Conservation (phyloP, 2,888 invertebrate species). For the Allygus modestus region DNA sequence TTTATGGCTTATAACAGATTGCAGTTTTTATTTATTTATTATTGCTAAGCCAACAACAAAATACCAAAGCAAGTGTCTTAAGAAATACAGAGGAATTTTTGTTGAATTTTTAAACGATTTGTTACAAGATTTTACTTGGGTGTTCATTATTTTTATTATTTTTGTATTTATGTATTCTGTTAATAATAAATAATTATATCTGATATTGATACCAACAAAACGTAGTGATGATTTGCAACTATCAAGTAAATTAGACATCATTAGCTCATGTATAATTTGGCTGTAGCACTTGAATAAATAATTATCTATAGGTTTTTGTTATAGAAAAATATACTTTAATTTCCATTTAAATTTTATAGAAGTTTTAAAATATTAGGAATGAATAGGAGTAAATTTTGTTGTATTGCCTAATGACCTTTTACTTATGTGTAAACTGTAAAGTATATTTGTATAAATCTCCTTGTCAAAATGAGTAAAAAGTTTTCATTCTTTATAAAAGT, state of each 20-base stretch:
- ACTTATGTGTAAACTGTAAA: slow-evolving; percentile 22
- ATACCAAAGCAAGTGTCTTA: slow-evolving; percentile 51
- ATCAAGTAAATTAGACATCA: background rate
- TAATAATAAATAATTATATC: background rate
- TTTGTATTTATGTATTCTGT: background rate
- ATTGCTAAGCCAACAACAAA: slow-evolving; percentile 28
- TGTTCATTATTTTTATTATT: slow-evolving; percentile 24
- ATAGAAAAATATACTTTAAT: background rate
- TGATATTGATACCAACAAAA: background rate
- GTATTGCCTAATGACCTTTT: slow-evolving; percentile 7
- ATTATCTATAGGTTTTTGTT: background rate
- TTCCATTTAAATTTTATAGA: slow-evolving; percentile 10
- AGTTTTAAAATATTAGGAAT: background rate
- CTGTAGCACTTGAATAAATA: background rate
- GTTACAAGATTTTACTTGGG: background rate
- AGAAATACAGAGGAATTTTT: background rate
- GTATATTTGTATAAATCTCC: slow-evolving; percentile 28
- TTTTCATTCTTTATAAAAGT: slow-evolving; percentile 49
- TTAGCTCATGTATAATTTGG: slow-evolving; percentile 14
- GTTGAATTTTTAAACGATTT: background rate
- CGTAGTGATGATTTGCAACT: background rate
- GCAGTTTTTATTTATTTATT: too few relatives aligned
- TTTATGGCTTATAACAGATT: too few relatives aligned
- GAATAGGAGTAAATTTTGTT: slow-evolving; percentile 3
- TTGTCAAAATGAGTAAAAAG: slow-evolving; percentile 16